Base-by-base conservation (phyloP, 1,140 invertebrate species). In the Sycophila sp. region DNA sequence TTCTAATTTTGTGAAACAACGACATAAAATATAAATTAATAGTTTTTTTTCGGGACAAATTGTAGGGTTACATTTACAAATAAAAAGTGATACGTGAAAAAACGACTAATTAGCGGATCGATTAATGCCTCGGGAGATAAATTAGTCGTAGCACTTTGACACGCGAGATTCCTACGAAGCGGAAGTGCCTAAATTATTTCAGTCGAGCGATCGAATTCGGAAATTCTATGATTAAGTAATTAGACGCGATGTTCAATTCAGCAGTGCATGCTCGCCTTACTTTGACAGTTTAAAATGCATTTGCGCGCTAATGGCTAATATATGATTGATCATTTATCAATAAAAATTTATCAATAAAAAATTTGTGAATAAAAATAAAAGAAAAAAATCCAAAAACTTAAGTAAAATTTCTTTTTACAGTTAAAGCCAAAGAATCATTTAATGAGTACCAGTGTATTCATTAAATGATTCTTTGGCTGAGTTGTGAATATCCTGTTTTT, bases 221-320 rank as follows among this genome's bases (percentile, higher is more conserved):
- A 67, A 58, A 58, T 67, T 58, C 38, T 56, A 67, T 67, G 64
- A 67, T 67, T 58, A 56, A 58, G 13, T 67, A 17, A 67, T 56
- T 26, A 17, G 10, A 55, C 3, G 13, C 4, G 36, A 65, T 55
- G 36, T 55, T 42, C 28, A 19, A 47, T 58, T 45, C 53, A 58
- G 2, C 7, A 8, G 24, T 58, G 19, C 34, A 10, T 34, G 30
- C 1, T 19, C 42, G 55, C 38, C 19, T 2, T 19, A 32, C 1
- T 22, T 66, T 66, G 26, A 66, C n/a, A 38, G 10, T 51, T 64
- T 34, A 53, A 51, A n/a, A 64, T 38, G 51, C 53, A 51, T 64
- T 64, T 64, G 15, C 36, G 5, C 1, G 2, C 19, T 49, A 34
- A 62, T 45, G 1, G 5, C 24, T 30, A n/a, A 34, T 22, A 38